Evolutionary conservation across 2,113 vertebrate species (phyloP), one percentile per base, ranked within the genome.

Genomic region (Atractosteus spatula): DNA sequence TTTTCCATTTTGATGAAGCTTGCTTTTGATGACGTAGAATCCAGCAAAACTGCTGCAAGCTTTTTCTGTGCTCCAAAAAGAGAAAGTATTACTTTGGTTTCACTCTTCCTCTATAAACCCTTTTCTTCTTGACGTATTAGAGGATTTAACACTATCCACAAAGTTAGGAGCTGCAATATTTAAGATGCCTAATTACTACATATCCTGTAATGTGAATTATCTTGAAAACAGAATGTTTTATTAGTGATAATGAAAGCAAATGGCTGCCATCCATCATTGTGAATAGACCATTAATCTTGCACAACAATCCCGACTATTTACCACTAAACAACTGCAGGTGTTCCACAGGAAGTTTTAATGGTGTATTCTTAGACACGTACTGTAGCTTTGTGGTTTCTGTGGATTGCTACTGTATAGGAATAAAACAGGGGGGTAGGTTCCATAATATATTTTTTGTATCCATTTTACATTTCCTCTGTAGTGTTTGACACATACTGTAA

Each of bases 161-260:
- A 51, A 51, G 47, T 5, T 51, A 51, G 47, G 47, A n/a, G n/a
- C n/a, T 51, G 47, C 47, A 51, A 51, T 7, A 51, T 59, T 59
- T n/a, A 59, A 59, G 57, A 4, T 59, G 14, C 14, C 12, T n/a
- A 59, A 59, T 59, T 59, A 59, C 11, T 13, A 59, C 8, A 14
- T 12, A 11, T 4, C 45, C n/a, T 3, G 8, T 61, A 17, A 42
- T 7, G 41, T 2, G 57, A 2, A 0, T 41, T 16, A 41, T 47
- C 16, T 78, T 87, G 86, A 87, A 89, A 89, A 87, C 85, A 75
- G 78, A 89, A 81, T 73, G 69, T 63, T 76, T 85, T 83, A 81
- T 73, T 73, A 75, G 70, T 54, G 70, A 86, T 89, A 89, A 91
- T 85, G 83, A 88, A 86, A 77, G 72, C 62, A 85, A 91, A 88